A percentile compares a stretch with the other conserved stretches of the same genome.
Evolutionary conservation across 2,797 vertebrate species (phyloP).

Genomic region (Benthosema pterotum): DNA sequence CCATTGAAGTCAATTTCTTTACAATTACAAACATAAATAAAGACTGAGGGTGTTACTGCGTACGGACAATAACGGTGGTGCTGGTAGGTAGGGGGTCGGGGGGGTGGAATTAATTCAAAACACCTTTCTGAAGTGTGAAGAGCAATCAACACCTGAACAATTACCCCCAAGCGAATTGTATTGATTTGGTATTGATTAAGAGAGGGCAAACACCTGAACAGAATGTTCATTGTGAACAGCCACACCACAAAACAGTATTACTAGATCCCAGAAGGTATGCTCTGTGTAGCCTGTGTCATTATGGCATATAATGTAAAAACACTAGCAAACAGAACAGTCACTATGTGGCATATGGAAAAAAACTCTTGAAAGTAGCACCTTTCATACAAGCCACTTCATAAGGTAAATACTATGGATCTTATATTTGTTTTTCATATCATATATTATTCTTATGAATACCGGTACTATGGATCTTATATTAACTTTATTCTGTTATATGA

Average conservation of each 20-base stretch:
- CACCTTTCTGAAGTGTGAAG: conserved; percentile 23
- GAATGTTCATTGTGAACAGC: conserved; percentile 32
- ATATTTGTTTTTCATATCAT: too few relatives aligned
- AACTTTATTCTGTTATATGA: too few relatives aligned
- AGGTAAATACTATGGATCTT: too few relatives aligned
- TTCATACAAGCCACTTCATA: too few relatives aligned
- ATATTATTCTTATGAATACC: too few relatives aligned
- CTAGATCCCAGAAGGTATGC: background rate
- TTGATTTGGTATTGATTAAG: conserved; percentile 60
- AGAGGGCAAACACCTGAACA: conserved; percentile 37
- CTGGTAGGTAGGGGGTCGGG: background rate
- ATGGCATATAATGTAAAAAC: background rate
- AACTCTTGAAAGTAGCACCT: too few relatives aligned
- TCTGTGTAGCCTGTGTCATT: background rate
- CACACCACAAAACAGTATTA: conserved; percentile 13
- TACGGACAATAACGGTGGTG: background rate
- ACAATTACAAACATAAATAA: too few relatives aligned
- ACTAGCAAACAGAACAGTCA: background rate
- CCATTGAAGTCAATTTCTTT: too few relatives aligned
- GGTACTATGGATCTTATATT: too few relatives aligned
- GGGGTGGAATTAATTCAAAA: conserved; percentile 41
- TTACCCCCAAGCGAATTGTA: conserved; percentile 42
- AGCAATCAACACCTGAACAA: conserved; percentile 56
- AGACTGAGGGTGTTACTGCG: too few relatives aligned
- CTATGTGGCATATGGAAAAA: too few relatives aligned